Conservation (phyloP, 2,797 vertebrate genomes). For the Schizothorax lantsangensis region DNA sequence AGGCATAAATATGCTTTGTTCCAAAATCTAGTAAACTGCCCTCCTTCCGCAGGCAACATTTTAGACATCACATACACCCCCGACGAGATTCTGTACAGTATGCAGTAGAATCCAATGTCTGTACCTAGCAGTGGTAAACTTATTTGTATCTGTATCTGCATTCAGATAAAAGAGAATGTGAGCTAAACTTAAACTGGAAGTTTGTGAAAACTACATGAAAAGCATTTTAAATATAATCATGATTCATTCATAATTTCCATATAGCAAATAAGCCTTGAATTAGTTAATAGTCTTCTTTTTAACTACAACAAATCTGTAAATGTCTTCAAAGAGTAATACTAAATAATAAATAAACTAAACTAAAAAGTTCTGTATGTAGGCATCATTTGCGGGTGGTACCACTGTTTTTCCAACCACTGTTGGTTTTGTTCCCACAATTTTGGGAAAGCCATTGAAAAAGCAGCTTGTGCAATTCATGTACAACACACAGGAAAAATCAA, state of each 20-base stretch:
- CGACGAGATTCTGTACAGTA: neutral
- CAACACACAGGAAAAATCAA: neutral
- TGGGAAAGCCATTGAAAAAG: neutral
- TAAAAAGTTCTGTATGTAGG: neutral
- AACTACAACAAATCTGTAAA: neutral
- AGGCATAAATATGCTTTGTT: slow-evolving; percentile 16
- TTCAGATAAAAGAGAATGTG: neutral
- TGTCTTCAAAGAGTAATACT: neutral
- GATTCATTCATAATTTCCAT: neutral
- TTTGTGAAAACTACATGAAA: slow-evolving; percentile 7
- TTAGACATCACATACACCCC: neutral
- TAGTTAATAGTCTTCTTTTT: neutral
- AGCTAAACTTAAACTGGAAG: neutral
- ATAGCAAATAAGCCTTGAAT: neutral
- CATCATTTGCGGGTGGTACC: neutral
- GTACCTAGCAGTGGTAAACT: neutral
- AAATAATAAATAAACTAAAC: neutral
- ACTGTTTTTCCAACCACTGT: neutral
- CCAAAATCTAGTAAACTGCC: slow-evolving; percentile 17
- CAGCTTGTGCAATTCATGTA: neutral
- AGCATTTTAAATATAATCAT: neutral
- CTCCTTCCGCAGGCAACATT: neutral
- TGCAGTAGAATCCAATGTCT: neutral
- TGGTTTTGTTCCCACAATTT: neutral
- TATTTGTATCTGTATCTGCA: neutral